phyloP scores from a whole-genome alignment of 2,888 invertebrate genomes.

The Acronicta leporina region DNA sequence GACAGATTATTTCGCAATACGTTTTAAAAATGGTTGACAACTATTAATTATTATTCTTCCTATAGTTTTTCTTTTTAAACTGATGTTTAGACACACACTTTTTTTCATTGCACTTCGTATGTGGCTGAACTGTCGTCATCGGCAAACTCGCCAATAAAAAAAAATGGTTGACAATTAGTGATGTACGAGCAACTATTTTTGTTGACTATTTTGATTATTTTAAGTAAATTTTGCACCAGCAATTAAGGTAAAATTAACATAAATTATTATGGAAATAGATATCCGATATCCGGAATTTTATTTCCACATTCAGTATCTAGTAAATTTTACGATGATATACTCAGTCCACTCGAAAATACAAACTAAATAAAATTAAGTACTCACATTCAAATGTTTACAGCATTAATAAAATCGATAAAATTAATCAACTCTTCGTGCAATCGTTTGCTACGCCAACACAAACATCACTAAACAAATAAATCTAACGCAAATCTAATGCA shows the following conservation, averaged over 20 bases:
- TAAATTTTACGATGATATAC: background rate
- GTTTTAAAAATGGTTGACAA: slow-evolving; percentile 18
- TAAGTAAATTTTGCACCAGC: background rate
- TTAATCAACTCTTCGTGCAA: slow-evolving; percentile 5
- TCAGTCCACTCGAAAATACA: background rate
- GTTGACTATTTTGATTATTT: background rate
- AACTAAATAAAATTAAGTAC: slow-evolving; percentile 1
- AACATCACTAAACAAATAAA: slow-evolving; percentile 12
- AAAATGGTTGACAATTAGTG: slow-evolving; percentile 18
- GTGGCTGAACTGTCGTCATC: too few species aligned
- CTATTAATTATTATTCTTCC: too few species aligned
- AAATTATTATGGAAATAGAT: too few species aligned
- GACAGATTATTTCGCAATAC: slow-evolving; percentile 35
- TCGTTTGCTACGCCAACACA: slow-evolving; percentile 2
- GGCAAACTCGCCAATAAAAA: too few species aligned
- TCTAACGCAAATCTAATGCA: slow-evolving; percentile 2
- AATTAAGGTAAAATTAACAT: too few species aligned
- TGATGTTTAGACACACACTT: too few species aligned
- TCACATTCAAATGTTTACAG: background rate
- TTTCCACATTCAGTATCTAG: background rate
- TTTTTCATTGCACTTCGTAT: too few species aligned
- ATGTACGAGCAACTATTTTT: background rate
- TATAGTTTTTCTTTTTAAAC: too few species aligned
- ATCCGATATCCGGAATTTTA: too few species aligned
- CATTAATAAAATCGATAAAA: slow-evolving; percentile 9